phyloP scores from a whole-genome alignment of 2,113 vertebrate genomes.

The Athene noctua region DNA sequence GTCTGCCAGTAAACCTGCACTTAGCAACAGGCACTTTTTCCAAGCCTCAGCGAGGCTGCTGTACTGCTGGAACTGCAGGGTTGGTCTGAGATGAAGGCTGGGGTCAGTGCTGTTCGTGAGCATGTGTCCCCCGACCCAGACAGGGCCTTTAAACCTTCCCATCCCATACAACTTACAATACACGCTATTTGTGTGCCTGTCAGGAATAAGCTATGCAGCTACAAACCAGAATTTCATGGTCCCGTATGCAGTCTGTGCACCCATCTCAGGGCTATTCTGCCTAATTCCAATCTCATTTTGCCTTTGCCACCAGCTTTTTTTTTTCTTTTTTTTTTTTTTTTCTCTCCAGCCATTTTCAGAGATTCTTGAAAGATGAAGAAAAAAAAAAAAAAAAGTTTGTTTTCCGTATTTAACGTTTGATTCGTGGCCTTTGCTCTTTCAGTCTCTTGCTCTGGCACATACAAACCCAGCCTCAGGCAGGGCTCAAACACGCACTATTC shows the following conservation, averaged over 20 bases:
- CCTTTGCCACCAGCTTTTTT: not conserved
- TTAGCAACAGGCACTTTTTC: slow-evolving; percentile 41
- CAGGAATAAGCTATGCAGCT: not conserved
- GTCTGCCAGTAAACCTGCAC: slow-evolving; percentile 17
- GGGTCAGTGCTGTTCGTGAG: not conserved
- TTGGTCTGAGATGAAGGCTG: not conserved
- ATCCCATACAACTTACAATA: not conserved
- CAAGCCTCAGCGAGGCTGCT: not conserved
- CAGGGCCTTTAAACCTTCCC: not conserved
- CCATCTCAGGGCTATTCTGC: not conserved
- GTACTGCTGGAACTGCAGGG: not conserved
- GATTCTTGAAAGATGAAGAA: not conserved
- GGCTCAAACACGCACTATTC: not conserved
- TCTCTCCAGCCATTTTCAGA: not conserved
- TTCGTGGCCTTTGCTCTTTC: not conserved
- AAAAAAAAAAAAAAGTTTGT: not conserved
- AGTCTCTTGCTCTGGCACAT: not conserved
- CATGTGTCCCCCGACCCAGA: not conserved
- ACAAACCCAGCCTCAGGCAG: not conserved
- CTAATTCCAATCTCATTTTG: not conserved
- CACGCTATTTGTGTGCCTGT: not conserved
- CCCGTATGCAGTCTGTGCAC: not conserved
- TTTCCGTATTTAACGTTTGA: not conserved
- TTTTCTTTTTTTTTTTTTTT: too few relatives aligned
- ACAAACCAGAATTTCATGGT: not conserved